Base-by-base conservation (phyloP, 2,797 vertebrate species). In the Pterois miles region DNA sequence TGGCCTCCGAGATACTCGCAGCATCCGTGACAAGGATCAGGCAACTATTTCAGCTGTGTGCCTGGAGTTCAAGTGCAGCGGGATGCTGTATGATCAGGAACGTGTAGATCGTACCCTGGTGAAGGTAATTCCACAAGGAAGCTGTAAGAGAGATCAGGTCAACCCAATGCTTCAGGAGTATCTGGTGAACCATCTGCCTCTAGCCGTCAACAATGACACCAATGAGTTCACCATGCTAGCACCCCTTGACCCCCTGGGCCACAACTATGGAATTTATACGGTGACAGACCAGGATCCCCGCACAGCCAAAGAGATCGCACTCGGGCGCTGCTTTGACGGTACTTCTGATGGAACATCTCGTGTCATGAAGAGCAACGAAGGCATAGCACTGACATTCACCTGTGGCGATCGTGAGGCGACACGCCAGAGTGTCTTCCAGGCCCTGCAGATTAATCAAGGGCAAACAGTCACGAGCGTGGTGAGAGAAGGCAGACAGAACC, bases 201-300 rank as follows among this genome's bases (percentile, higher is more conserved):
- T 99, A 62, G 97, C 96, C 0, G 98, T 99, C 29, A 99, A 99
- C 92, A 99, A 99, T 0, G 96, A 99, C 90, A 98, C 97, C 80
- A 98, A 96, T 0, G 97, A 98, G 88, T 99, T 99, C 85, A 99
- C 97, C 1, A 99, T 99, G 98, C 92, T 99, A 57, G 98, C 97
- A 0, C 98, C 98, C 20, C 95, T 99, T 0, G 98, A 99, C 67
- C 97, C 98, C 0, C 94, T 99, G 33, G 98, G 98, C 20, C 98
- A 99, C 84, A 99, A 99, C 91, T 99, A 99, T 0, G 98, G 98
- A 22, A 99, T 99, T 91, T 99, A 99, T 74, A 99, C 98, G 0
- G 98, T 99, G 75, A 99, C 98, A 0, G 98, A 99, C 86, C 98
- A 99, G 89, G 98, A 99, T 88, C 97, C 98, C 0, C 96, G 96